Percentiles rank a stretch among this genome's conserved stretches.
Evolutionary conservation across 2,888 invertebrate species (phyloP).

Genomic region (Lissocephala sabroskyi): DNA sequence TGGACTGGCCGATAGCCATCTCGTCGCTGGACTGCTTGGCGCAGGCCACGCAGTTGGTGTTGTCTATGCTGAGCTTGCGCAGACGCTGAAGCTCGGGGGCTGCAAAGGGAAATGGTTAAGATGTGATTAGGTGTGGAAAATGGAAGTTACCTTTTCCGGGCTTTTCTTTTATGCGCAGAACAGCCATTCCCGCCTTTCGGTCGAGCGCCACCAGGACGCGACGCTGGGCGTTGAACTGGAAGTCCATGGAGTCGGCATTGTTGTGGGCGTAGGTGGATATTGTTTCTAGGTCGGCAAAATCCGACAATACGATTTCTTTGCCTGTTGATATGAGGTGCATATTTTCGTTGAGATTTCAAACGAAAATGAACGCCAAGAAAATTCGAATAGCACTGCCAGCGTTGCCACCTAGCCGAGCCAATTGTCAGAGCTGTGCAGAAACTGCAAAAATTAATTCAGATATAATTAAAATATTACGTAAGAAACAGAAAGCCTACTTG

Average conservation of each 20-base stretch:
- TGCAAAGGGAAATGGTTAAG: slow-evolving; percentile 2
- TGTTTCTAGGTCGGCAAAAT: slow-evolving; percentile 65
- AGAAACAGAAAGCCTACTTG: too few species aligned
- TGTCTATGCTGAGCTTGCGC: slow-evolving; percentile 66
- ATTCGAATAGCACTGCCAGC: background rate
- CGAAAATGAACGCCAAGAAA: background rate
- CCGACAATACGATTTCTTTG: slow-evolving; percentile 63
- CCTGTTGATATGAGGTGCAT: slow-evolving; percentile 70
- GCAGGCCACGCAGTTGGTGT: slow-evolving; percentile 66
- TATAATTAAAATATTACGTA: too few species aligned
- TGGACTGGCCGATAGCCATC: slow-evolving; percentile 68
- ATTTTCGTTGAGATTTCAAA: slow-evolving; percentile 16
- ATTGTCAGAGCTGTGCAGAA: too few species aligned
- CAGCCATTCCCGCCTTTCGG: slow-evolving; percentile 66
- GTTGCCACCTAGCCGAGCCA: background rate
- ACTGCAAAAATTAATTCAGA: too few species aligned
- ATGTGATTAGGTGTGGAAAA: too few species aligned
- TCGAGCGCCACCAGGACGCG: slow-evolving; percentile 67
- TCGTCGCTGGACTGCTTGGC: slow-evolving; percentile 65
- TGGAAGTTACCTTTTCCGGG: slow-evolving; percentile 43
- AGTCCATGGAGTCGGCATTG: slow-evolving; percentile 65
- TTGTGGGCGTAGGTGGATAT: slow-evolving; percentile 60
- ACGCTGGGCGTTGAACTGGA: slow-evolving; percentile 65
- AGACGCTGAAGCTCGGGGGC: slow-evolving; percentile 62
- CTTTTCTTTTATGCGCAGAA: slow-evolving; percentile 65